Evolutionary conservation across 2,797 vertebrate genomes (phyloP).

Genomic region (Ctenochaetus hawaiiensis): DNA sequence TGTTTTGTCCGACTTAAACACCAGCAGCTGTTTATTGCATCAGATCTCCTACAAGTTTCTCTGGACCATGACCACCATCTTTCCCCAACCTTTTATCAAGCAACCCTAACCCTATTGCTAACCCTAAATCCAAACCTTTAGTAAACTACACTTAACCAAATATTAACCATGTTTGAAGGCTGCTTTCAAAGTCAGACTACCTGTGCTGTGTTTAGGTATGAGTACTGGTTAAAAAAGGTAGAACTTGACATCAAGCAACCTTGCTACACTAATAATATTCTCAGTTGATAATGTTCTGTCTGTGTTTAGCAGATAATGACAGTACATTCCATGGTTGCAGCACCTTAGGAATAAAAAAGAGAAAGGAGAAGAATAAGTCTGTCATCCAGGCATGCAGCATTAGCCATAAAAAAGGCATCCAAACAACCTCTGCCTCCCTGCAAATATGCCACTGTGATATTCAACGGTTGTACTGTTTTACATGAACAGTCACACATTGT

Average conservation of each 20-base stretch:
- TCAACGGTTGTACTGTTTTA: conserved; percentile 35
- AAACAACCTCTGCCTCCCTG: conserved; percentile 30
- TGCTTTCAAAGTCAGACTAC: background rate
- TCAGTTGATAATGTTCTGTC: conserved; percentile 7
- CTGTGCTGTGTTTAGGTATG: background rate
- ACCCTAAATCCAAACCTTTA: too few species aligned
- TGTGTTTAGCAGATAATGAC: conserved; percentile 23
- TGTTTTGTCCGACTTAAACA: background rate
- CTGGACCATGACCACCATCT: background rate
- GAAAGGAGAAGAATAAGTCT: conserved; percentile 3
- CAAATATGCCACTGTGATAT: conserved; percentile 30
- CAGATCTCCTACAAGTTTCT: background rate
- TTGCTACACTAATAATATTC: background rate
- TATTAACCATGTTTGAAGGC: background rate
- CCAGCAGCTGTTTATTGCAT: background rate
- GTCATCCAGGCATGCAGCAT: background rate
- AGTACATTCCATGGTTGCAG: conserved; percentile 12
- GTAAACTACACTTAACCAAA: background rate
- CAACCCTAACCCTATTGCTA: too few species aligned
- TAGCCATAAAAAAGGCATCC: conserved; percentile 10
- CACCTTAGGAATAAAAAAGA: conserved; percentile 1
- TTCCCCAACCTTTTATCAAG: too few species aligned
- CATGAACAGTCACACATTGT: conserved; percentile 19
- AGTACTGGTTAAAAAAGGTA: background rate
- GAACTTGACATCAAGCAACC: background rate